These are phyloP conservation scores for Cladopsammia gracilis DNA, from an alignment of 64 coral and sea anemone species.

Conservation along the genomic window DNA sequence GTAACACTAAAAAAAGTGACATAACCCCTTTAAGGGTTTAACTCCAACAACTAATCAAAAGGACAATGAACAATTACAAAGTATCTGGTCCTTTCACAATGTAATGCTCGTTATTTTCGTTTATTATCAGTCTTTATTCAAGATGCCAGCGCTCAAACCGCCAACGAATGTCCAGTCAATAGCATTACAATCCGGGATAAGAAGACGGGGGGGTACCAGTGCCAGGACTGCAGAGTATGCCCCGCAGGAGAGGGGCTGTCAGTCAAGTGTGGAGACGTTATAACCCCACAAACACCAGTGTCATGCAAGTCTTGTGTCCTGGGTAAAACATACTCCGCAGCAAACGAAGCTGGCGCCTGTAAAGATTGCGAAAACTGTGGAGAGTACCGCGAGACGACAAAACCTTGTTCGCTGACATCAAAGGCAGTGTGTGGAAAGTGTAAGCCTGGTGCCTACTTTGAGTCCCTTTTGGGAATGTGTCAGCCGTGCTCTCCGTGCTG, in stretches of 20 bases:
- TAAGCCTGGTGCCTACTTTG: background rate
- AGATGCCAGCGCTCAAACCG: background rate
- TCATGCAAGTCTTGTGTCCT: slow-evolving; percentile 27
- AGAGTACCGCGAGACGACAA: background rate
- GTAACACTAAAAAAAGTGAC: too few relatives aligned
- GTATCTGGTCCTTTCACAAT: too few relatives aligned
- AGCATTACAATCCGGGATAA: background rate
- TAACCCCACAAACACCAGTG: background rate
- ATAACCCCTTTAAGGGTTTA: too few relatives aligned
- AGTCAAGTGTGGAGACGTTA: slow-evolving; percentile 24
- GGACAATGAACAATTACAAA: too few relatives aligned
- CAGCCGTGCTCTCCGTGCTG: slow-evolving; percentile 58
- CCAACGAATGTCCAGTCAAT: background rate
- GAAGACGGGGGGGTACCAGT: background rate
- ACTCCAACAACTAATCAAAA: too few relatives aligned
- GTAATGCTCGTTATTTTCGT: background rate
- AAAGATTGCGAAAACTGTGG: slow-evolving; percentile 33
- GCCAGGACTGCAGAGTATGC: slow-evolving; percentile 9
- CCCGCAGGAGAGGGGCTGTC: slow-evolving; percentile 5
- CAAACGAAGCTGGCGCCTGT: slow-evolving; percentile 9
- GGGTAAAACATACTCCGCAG: slow-evolving; percentile 42
- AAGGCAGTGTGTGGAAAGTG: slow-evolving; percentile 40
- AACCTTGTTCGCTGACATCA: background rate
- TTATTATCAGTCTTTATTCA: background rate
- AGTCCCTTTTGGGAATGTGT: background rate